Evolutionary conservation across 2,888 invertebrate genomes (phyloP).

Genomic region (Drosophila meridiana): DNA sequence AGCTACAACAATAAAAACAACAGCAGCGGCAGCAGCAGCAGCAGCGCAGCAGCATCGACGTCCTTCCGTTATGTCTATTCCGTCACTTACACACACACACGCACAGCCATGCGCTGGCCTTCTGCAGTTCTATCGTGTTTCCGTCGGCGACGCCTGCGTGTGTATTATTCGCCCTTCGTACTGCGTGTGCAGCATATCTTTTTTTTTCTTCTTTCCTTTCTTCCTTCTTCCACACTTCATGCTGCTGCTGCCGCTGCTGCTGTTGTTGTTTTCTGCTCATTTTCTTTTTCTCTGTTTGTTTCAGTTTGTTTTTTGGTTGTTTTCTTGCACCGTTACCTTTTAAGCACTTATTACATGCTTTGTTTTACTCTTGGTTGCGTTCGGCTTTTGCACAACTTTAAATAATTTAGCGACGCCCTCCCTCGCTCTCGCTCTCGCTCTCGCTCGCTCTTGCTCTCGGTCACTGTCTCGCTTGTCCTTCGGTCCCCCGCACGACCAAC

Average conservation of each 20-base stretch:
- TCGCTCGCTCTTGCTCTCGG: background rate
- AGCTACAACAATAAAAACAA: slow-evolving; percentile 8
- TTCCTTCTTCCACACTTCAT: background rate
- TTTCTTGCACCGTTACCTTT: slow-evolving; percentile 48
- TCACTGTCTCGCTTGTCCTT: background rate
- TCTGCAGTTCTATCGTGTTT: slow-evolving; percentile 27
- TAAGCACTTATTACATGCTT: slow-evolving; percentile 61
- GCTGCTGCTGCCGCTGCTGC: background rate
- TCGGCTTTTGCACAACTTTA: slow-evolving; percentile 66
- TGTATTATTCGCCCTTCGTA: slow-evolving; percentile 41
- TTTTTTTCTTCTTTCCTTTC: background rate
- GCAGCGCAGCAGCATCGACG: slow-evolving; percentile 22
- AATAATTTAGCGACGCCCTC: slow-evolving; percentile 62
- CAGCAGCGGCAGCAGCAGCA: slow-evolving; percentile 10
- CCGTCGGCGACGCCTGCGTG: slow-evolving; percentile 53
- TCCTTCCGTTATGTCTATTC: slow-evolving; percentile 53
- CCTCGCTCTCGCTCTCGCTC: background rate
- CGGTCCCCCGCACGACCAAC: background rate
- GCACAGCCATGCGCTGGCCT: background rate
- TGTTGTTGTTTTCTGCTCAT: background rate
- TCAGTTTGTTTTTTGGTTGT: slow-evolving; percentile 16
- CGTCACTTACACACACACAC: slow-evolving; percentile 1
- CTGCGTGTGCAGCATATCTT: slow-evolving; percentile 20
- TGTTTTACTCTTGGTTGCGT: slow-evolving; percentile 57
- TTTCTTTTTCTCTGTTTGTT: slow-evolving; percentile 19